Percentiles rank a stretch among this genome's conserved stretches.
Conservation (phyloP, 2,888 invertebrate genomes). For the Hypomecis atomaria region DNA sequence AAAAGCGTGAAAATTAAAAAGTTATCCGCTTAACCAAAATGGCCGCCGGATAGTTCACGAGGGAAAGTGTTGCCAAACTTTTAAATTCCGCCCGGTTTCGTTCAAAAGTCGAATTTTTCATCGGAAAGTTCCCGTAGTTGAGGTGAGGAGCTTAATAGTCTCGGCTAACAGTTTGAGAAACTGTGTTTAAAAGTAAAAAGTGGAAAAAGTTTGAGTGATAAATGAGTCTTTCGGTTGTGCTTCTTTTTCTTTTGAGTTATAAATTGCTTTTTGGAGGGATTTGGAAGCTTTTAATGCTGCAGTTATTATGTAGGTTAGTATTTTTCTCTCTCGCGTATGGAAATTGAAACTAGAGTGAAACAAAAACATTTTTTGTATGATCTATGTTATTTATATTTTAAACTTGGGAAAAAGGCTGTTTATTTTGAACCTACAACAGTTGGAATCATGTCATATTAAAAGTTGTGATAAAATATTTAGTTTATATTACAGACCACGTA, state of each 20-base stretch:
- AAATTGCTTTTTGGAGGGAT: slow-evolving; percentile 16
- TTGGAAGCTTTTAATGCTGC: background rate
- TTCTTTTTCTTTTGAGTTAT: slow-evolving; percentile 23
- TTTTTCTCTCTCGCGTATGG: background rate
- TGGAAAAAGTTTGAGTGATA: slow-evolving; percentile 41
- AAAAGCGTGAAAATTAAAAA: slow-evolving; percentile 64
- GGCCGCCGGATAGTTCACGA: slow-evolving; percentile 70
- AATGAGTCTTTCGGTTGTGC: slow-evolving; percentile 37
- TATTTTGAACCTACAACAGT: too few species aligned
- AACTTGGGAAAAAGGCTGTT: too few species aligned
- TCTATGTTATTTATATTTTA: too few species aligned
- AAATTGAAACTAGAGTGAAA: too few species aligned
- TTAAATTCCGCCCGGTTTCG: slow-evolving; percentile 70
- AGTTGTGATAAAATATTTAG: too few species aligned
- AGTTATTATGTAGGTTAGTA: too few species aligned
- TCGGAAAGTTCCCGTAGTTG: slow-evolving; percentile 52
- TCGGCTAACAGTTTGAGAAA: slow-evolving; percentile 53
- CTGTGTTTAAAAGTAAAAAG: slow-evolving; percentile 45
- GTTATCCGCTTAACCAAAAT: slow-evolving; percentile 75
- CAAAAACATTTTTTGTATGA: too few species aligned
- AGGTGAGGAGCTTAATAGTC: slow-evolving; percentile 66
- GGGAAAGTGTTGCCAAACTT: slow-evolving; percentile 76
- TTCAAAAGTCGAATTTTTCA: slow-evolving; percentile 76
- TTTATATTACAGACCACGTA: too few species aligned
- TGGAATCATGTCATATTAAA: too few species aligned